Evolutionary conservation across 2,888 invertebrate species (phyloP), one percentile per base, ranked within the genome.

Genomic region (Caenorhabditis japonica): DNA sequence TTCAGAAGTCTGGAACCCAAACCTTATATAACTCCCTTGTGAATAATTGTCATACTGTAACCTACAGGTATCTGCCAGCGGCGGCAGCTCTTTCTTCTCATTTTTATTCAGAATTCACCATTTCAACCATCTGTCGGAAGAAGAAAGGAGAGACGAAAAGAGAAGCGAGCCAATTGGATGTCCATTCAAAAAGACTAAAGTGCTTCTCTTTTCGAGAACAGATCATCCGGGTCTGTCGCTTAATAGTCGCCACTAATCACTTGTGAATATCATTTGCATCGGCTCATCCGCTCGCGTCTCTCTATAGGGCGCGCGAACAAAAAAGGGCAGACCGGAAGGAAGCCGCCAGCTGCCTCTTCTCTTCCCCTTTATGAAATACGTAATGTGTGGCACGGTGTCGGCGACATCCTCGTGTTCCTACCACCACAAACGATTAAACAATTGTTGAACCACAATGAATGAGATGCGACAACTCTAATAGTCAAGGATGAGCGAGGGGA

Each of bases 231-330:
- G 15, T 27, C 15, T 27, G 19, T 39, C 53, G 34, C 36, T 46
- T 64, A 64, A 64, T 64, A 64, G 64, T 41, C 55, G 33, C 39
- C 53, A 64, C 56, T 64, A 64, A 64, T 64, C 64, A 64, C 64
- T 55, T 10, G 7, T 39, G 55, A 64, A 64, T 64, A 64, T 64
- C 64, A 64, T 64, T 64, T 64, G 64, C 64, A 64, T 64, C 64
- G 64, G 64, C 64, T 64, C 64, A 47, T 46, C 64, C 25, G 38
- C 10, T n/a, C 38, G n/a, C n/a, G n/a, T n/a, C n/a, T n/a, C n/a
- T n/a, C n/a, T n/a, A n/a, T n/a, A n/a, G n/a, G n/a, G n/a, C n/a
- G n/a, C n/a, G n/a, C 30, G 10, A 5, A 30, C 30, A 30, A 64
- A 55, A 64, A 56, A 64, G 53, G 49, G 47, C 44, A 46, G 44